Evolutionary conservation across 1,140 invertebrate genomes (phyloP).

Genomic region (Bradysia coprophila): DNA sequence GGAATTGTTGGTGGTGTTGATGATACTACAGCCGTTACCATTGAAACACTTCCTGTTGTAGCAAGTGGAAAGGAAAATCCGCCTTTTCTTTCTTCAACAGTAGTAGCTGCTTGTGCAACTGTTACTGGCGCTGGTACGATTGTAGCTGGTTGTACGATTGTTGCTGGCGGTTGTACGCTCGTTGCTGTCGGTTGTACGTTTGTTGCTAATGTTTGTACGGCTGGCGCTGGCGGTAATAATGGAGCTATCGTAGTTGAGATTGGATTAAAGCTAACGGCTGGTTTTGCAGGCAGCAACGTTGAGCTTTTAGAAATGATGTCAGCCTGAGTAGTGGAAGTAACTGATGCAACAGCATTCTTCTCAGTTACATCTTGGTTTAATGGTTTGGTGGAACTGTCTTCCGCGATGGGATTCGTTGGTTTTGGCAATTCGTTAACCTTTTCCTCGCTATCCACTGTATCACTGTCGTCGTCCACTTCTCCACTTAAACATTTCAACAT

Average conservation of each 20-base stretch:
- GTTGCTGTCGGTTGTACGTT: too few species aligned
- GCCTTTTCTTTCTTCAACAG: neutral
- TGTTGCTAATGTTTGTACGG: too few species aligned
- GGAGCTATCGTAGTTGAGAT: too few species aligned
- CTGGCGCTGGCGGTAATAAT: too few species aligned
- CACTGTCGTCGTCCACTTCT: slow-evolving; percentile 14
- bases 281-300: neutral
- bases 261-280: too few species aligned
- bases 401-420: neutral
- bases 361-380: neutral
- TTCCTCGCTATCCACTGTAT: neutral
- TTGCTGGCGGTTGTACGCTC: too few species aligned
- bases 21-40: neutral
- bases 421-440: neutral
- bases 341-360: neutral
- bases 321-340: neutral
- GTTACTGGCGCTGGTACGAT: neutral
- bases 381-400: too few species aligned
- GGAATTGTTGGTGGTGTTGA: neutral
- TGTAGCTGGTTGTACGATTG: too few species aligned
- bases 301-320: neutral
- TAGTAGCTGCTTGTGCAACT: neutral
- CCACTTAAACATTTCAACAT: slow-evolving; percentile 18
- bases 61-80: neutral
- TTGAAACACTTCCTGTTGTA: neutral